These are phyloP conservation scores for Tetanocera ferruginea DNA, from an alignment of 2,888 invertebrate genomes.

Conservation along the genomic window DNA sequence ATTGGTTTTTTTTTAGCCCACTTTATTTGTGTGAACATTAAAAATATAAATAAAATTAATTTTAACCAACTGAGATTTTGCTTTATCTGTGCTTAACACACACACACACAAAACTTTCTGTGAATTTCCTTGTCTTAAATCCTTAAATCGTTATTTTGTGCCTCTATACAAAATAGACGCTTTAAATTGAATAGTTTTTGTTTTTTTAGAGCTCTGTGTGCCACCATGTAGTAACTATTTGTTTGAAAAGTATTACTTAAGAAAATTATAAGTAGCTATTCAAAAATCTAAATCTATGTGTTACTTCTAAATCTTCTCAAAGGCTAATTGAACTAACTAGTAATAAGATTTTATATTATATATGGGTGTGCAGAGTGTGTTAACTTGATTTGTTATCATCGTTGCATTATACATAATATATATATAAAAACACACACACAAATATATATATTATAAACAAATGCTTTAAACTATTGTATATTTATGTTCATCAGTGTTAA, in stretches of 20 bases:
- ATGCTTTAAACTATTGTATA: conserved; percentile 19
- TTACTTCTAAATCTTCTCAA: no score
- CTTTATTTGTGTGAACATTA: no score
- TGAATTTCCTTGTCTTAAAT: neutral
- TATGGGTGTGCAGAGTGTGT: no score
- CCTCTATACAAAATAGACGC: neutral
- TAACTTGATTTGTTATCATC: neutral
- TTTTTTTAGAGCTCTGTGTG: neutral
- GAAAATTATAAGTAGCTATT: no score
- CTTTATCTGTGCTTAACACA: neutral
- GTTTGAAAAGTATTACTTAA: no score
- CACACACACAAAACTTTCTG: neutral
- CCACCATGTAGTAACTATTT: no score
- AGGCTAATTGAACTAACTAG: no score
- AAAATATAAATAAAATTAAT: no score
- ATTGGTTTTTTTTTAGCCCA: no score
- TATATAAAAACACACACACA: neutral
- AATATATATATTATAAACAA: neutral
- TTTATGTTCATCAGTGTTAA: conserved; percentile 7
- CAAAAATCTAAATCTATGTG: no score
- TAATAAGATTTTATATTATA: no score
- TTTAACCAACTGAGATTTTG: neutral
- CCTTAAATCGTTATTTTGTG: neutral
- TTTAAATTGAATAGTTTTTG: neutral
- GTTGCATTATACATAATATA: neutral